Evolutionary conservation across 2,888 invertebrate species (phyloP).

Genomic region (Agrochola lychnidis): DNA sequence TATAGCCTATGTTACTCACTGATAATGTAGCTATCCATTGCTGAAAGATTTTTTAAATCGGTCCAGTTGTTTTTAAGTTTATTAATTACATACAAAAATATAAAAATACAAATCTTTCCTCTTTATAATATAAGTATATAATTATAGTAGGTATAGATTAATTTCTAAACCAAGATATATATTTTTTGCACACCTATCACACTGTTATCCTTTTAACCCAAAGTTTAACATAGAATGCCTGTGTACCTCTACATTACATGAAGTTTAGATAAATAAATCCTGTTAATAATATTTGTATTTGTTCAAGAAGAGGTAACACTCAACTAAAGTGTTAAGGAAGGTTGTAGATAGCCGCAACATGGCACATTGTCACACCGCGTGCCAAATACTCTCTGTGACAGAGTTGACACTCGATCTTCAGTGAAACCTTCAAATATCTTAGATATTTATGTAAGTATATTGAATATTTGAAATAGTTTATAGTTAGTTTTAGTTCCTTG

Average conservation of each 20-base stretch:
- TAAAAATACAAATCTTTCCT: too few relatives aligned
- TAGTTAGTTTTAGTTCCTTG: not conserved
- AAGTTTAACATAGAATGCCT: not conserved
- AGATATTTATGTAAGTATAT: not conserved
- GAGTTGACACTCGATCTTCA: slow-evolving; percentile 15
- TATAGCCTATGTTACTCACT: too few relatives aligned
- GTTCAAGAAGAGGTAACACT: slow-evolving; percentile 6
- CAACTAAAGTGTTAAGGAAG: slow-evolving; percentile 6
- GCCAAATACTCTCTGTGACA: slow-evolving; percentile 32
- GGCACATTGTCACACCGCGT: slow-evolving; percentile 22
- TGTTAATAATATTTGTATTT: not conserved
- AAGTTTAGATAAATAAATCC: not conserved
- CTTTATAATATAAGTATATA: too few relatives aligned
- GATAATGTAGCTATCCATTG: too few relatives aligned
- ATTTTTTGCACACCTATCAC: not conserved
- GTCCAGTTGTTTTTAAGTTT: too few relatives aligned
- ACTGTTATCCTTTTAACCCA: not conserved
- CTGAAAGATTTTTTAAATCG: too few relatives aligned
- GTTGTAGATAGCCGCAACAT: slow-evolving; percentile 36
- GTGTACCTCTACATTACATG: not conserved
- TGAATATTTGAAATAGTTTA: not conserved
- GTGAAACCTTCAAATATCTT: slow-evolving; percentile 10
- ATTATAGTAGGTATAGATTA: too few relatives aligned
- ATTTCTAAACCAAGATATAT: not conserved
- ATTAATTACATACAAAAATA: too few relatives aligned